These are phyloP conservation scores for Cryptocephalus primarius DNA, from an alignment of 2,888 invertebrate genomes.

Conservation along the genomic window DNA sequence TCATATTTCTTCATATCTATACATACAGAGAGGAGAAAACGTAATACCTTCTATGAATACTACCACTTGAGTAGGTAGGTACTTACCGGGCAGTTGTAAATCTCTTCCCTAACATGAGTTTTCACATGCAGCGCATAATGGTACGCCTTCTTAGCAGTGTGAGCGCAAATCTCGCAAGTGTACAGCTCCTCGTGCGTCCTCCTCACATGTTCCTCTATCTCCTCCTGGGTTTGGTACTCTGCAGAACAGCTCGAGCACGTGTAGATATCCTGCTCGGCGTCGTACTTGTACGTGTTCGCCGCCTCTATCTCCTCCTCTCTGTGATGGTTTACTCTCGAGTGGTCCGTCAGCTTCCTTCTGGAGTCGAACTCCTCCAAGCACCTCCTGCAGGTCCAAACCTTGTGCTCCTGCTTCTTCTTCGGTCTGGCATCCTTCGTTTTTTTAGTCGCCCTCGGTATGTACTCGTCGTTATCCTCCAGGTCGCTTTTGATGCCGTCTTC, in stretches of 20 bases:
- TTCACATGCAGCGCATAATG: conserved; percentile 27
- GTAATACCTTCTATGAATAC: too few species aligned
- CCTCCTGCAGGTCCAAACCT: conserved; percentile 25
- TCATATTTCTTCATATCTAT: too few species aligned
- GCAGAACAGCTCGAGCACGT: conserved; percentile 25
- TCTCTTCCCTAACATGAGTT: conserved; percentile 21
- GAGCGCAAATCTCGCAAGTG: conserved; percentile 31
- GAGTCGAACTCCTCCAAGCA: conserved; percentile 24
- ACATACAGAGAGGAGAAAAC: too few species aligned
- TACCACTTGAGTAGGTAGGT: too few species aligned
- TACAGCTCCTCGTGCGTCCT: conserved; percentile 23
- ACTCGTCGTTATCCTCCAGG: conserved; percentile 10
- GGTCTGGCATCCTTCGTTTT: conserved; percentile 8
- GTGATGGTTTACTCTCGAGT: conserved; percentile 25
- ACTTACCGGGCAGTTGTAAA: conserved; percentile 19
- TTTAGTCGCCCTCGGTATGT: conserved; percentile 11
- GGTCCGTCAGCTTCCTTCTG: conserved; percentile 21
- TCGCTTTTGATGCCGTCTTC: conserved; percentile 4
- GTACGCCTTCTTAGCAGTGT: conserved; percentile 26
- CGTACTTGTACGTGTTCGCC: conserved; percentile 24
- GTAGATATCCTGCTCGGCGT: conserved; percentile 22
- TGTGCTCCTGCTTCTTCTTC: conserved; percentile 17
- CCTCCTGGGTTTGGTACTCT: conserved; percentile 23
- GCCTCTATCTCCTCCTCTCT: conserved; percentile 13
- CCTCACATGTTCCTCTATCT: conserved; percentile 21